A percentile compares a stretch with the other conserved stretches of the same genome.
phyloP scores from a whole-genome alignment of 2,797 vertebrate species.

The Siniperca scherzeri region DNA sequence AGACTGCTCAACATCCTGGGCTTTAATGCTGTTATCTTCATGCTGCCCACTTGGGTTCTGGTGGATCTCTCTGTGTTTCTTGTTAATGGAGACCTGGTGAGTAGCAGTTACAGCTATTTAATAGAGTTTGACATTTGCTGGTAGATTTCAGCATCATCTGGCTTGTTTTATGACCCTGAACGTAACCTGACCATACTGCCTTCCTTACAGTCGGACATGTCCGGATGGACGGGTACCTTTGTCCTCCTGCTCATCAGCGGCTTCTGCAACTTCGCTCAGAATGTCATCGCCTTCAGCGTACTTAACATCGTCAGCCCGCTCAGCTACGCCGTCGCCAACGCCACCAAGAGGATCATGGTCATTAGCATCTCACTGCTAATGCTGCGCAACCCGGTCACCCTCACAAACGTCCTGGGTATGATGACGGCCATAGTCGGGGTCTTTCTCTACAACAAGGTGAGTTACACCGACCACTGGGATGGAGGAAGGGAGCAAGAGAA shows the following conservation, averaged over 20 bases:
- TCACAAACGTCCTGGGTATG: constrained; percentile 96
- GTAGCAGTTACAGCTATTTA: constrained; percentile 46
- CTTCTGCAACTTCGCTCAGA: constrained; percentile 99
- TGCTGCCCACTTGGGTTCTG: constrained; percentile 98
- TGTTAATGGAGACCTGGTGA: constrained; percentile 94
- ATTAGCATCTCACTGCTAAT: constrained; percentile 96
- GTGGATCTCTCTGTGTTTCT: constrained; percentile 96
- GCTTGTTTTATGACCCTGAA: neutral
- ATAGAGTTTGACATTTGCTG: neutral
- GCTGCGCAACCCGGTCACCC: constrained; percentile 95
- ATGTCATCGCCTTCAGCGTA: constrained; percentile 98
- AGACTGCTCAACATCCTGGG: constrained; percentile 94
- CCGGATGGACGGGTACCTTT: constrained; percentile 90
- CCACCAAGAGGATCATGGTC: constrained; percentile 98
- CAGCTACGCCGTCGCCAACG: constrained; percentile 98
- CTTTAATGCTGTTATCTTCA: constrained; percentile 96
- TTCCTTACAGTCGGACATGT: constrained; percentile 83
- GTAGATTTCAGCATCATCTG: neutral
- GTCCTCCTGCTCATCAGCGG: constrained; percentile 95
- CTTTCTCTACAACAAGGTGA: constrained; percentile 98
- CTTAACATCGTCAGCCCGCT: constrained; percentile 97
- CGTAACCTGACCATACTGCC: neutral
- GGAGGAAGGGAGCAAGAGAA: neutral
- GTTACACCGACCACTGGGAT: neutral
- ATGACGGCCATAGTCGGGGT: constrained; percentile 97